Conservation (phyloP, 2,797 vertebrate species). For the Microhierax caerulescens region DNA sequence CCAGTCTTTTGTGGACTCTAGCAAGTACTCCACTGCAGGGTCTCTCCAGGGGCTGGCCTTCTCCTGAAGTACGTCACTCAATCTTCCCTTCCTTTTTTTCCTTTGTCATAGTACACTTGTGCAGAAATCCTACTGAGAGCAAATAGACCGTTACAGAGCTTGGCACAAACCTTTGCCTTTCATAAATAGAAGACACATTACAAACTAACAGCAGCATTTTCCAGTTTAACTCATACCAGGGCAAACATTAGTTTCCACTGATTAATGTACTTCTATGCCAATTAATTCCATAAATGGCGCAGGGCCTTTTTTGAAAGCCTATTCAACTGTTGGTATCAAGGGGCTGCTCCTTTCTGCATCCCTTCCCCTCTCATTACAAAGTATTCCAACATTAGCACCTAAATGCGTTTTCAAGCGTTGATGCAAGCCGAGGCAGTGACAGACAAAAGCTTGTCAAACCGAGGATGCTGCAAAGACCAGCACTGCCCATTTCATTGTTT, state of each 20-base stretch:
- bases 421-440: not conserved
- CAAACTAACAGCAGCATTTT: conserved; percentile 27
- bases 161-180: conserved; percentile 28
- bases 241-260: not conserved
- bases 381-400: not conserved
- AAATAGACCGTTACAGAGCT: conserved; percentile 15
- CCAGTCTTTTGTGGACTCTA: conserved; percentile 95
- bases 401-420: not conserved
- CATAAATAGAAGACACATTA: conserved; percentile 8
- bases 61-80: conserved; percentile 87
- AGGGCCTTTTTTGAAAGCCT: conserved; percentile 6
- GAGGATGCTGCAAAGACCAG: not conserved
- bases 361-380: not conserved
- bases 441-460: not conserved
- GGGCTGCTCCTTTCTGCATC: conserved; percentile 5
- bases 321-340: not conserved
- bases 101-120: conserved; percentile 66
- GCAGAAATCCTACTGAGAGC: conserved; percentile 42
- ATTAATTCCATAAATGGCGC: not conserved
- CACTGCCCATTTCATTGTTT: conserved; percentile 11
- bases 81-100: conserved; percentile 74
- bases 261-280: conserved; percentile 13
- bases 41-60: conserved; percentile 94
- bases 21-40: conserved; percentile 87
- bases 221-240: not conserved